Base-by-base conservation (phyloP, 1,140 invertebrate species). In the Thaumatotibia leucotreta region DNA sequence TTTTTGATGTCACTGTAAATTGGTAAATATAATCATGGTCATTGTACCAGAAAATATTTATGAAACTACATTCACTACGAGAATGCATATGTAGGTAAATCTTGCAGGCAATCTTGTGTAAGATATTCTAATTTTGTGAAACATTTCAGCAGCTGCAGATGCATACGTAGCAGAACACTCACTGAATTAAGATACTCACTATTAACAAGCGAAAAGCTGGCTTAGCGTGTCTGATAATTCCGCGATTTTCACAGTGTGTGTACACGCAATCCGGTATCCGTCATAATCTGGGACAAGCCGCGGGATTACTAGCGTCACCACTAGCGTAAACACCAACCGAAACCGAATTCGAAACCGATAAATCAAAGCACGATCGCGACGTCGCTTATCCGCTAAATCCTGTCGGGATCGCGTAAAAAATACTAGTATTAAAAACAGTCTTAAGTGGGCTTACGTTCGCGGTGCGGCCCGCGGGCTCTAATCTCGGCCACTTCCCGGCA, bases 401-500 rank as follows among this genome's bases (percentile, higher is more conserved):
- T 86, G 85, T 82, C 86, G 83, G 86, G 84, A 88, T 88, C 87
- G 85, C 85, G 88, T 89, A 89, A 91, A 91, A 91, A 91, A 91
- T 88, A 91, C 84, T 88, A 89, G 88, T 91, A 89, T 89, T 91
- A 89, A 89, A 91, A 89, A 89, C 86, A 88, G 86, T 88, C 86
- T 91, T 91, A 91, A 91, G 86, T 89, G 86, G 86, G 88, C 86
- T 89, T 91, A 86, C 82, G 82, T 80, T 80, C 86, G 88, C 86
- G 86, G 82, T 78, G 83, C 82, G 83, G 81, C 80, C 86, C 87
- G 86, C 86, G 82, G 84, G 79, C 92, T 93, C 89, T 93, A 93
- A 93, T 93, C 92, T 93, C 92, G 93, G 91, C 93, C 93, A 93
- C 93, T 93, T 93, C 92, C 93, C 93, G 92, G 85, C 92, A 91